Conservation (phyloP, 1,140 invertebrate genomes). For the Drosophila parabipectinata region DNA sequence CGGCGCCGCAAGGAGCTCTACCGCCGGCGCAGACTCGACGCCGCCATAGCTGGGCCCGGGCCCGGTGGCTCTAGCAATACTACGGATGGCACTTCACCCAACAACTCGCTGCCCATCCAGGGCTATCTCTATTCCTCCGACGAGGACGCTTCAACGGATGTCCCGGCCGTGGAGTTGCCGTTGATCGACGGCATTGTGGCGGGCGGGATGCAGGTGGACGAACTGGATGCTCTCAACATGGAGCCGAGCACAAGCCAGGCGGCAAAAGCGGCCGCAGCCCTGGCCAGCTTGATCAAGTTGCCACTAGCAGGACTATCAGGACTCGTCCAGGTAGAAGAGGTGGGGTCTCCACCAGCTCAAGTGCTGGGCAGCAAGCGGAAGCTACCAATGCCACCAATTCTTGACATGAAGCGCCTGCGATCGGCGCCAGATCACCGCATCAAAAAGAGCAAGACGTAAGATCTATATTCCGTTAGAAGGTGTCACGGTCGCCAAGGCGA, state of each 20-base stretch:
- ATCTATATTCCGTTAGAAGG: neutral
- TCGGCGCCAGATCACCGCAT: slow-evolving; percentile 22
- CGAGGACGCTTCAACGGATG: slow-evolving; percentile 49
- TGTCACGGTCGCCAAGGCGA: no score
- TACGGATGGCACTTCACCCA: neutral
- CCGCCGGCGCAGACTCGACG: slow-evolving; percentile 69
- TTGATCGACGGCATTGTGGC: slow-evolving; percentile 37
- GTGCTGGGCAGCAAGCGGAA: slow-evolving; percentile 36
- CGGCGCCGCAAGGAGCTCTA: slow-evolving; percentile 88
- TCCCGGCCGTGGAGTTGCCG: neutral
- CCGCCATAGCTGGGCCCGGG: slow-evolving; percentile 26
- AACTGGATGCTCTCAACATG: slow-evolving; percentile 51
- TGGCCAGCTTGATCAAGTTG: slow-evolving; percentile 7
- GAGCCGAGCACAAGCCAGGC: slow-evolving; percentile 49
- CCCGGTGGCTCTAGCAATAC: slow-evolving; percentile 40
- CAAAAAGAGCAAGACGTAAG: slow-evolving; percentile 53
- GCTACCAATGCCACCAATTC: slow-evolving; percentile 38
- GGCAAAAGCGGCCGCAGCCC: slow-evolving; percentile 14
- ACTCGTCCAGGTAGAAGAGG: neutral
- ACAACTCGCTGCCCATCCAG: slow-evolving; percentile 60
- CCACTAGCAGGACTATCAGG: no score
- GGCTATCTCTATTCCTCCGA: slow-evolving; percentile 76
- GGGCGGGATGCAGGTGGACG: slow-evolving; percentile 66
- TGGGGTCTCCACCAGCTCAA: no score
- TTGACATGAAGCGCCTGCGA: slow-evolving; percentile 48